Conservation (phyloP, 2,113 vertebrate species). For the Rhombomys opimus region DNA sequence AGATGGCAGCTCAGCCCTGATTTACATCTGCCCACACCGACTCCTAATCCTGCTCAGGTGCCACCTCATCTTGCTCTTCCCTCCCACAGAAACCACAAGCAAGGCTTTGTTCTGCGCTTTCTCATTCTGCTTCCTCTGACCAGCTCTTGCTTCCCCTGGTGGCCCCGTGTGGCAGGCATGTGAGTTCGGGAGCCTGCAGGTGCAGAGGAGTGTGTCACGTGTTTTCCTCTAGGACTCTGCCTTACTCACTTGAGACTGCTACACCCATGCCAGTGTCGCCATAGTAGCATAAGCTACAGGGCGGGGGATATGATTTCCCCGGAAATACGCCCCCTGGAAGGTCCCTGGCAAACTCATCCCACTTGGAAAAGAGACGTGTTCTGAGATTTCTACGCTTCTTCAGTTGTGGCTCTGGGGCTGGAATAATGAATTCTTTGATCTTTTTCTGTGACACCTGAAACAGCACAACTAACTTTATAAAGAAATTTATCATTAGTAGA, state of each 20-base stretch:
- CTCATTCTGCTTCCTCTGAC: not conserved
- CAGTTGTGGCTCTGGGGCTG: too few relatives aligned
- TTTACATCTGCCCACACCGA: not conserved
- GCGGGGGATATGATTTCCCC: too few relatives aligned
- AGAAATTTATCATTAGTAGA: too few relatives aligned
- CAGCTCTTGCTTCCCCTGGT: not conserved
- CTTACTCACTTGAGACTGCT: not conserved
- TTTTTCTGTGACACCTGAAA: too few relatives aligned
- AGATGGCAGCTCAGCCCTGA: not conserved
- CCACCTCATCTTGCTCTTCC: not conserved
- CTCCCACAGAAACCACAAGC: not conserved
- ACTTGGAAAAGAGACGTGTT: too few relatives aligned
- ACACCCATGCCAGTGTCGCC: too few relatives aligned
- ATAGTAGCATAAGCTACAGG: too few relatives aligned
- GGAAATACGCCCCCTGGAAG: too few relatives aligned
- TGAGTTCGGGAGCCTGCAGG: not conserved
- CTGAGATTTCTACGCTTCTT: too few relatives aligned
- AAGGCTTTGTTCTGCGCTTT: not conserved
- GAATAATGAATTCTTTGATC: too few relatives aligned
- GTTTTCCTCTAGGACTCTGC: not conserved
- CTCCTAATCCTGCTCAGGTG: not conserved
- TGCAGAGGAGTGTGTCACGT: not conserved
- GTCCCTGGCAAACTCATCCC: too few relatives aligned
- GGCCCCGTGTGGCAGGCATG: not conserved
- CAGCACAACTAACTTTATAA: too few relatives aligned